These are phyloP conservation scores for Xenopus borealis DNA, from an alignment of 2,113 vertebrate species.

Conservation along the genomic window DNA sequence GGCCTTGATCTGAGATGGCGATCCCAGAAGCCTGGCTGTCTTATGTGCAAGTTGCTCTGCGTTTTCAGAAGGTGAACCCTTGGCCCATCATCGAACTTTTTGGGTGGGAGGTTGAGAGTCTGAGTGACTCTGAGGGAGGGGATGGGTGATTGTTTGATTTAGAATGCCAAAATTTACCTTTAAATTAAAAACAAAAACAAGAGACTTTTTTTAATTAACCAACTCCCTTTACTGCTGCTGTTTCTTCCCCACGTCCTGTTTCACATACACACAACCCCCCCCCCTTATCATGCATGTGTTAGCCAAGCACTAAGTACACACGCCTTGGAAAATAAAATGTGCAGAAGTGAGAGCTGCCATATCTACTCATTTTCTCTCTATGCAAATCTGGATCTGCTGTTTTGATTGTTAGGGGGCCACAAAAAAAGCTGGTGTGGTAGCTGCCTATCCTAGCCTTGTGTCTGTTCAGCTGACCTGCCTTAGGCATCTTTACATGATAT, in stretches of 20 bases:
- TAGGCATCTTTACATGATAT: not conserved
- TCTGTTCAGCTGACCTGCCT: not conserved
- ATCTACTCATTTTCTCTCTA: constrained; percentile 32
- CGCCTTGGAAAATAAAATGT: constrained; percentile 38
- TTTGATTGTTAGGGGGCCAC: not conserved
- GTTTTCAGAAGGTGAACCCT: constrained; percentile 53
- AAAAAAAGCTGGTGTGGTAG: not conserved
- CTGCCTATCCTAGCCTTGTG: not conserved
- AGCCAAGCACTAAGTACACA: constrained; percentile 27
- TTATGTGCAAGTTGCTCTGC: constrained; percentile 3
- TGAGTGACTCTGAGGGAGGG: constrained; percentile 33
- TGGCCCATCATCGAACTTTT: constrained; percentile 71
- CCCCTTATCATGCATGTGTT: constrained; percentile 33
- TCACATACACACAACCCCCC: constrained; percentile 3
- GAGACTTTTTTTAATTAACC: constrained; percentile 45
- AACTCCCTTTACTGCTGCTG: constrained; percentile 38
- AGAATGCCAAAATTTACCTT: constrained; percentile 72
- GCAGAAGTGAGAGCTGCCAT: constrained; percentile 19
- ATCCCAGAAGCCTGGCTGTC: constrained; percentile 51
- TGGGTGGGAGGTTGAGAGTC: constrained; percentile 52
- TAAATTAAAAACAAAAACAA: constrained; percentile 58
- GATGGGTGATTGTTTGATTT: constrained; percentile 57
- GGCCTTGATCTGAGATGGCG: constrained; percentile 55
- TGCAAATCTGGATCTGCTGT: constrained; percentile 26
- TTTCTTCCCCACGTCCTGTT: constrained; percentile 14